These are phyloP conservation scores for Cottus gobio DNA, from an alignment of 2,113 vertebrate species.

Conservation along the genomic window DNA sequence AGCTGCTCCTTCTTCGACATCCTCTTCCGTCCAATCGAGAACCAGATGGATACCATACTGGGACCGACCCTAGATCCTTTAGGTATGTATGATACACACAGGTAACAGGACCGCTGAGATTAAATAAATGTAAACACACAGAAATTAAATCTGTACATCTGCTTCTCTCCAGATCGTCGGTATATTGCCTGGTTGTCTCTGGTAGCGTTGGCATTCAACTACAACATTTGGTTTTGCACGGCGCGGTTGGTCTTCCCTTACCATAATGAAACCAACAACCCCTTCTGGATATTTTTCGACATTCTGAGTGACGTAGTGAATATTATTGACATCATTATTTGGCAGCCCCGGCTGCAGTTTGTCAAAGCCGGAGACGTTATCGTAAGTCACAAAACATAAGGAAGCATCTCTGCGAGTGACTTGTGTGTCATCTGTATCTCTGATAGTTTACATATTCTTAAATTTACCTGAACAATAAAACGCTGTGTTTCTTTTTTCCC, in stretches of 20 bases:
- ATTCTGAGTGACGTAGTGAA: slow-evolving; percentile 85
- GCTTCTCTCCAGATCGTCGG: slow-evolving; percentile 79
- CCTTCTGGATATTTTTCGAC: slow-evolving; percentile 85
- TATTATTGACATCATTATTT: slow-evolving; percentile 84
- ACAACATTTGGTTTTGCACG: slow-evolving; percentile 91
- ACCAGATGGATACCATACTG: slow-evolving; percentile 67
- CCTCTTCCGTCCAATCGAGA: slow-evolving; percentile 78
- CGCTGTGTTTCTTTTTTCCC: not conserved
- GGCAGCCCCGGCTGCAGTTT: slow-evolving; percentile 91
- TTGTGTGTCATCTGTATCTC: not conserved
- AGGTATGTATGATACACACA: slow-evolving; percentile 73
- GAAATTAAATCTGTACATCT: not conserved
- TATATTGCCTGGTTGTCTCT: slow-evolving; percentile 89
- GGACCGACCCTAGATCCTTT: slow-evolving; percentile 86
- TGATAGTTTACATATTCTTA: not conserved
- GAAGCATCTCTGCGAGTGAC: not conserved
- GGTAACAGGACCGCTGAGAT: not conserved
- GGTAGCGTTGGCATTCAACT: slow-evolving; percentile 87
- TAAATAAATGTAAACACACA: not conserved
- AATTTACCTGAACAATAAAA: not conserved
- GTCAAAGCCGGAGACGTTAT: slow-evolving; percentile 90
- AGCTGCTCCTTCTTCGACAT: slow-evolving; percentile 62
- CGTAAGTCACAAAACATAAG: slow-evolving; percentile 75
- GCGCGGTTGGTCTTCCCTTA: slow-evolving; percentile 87
- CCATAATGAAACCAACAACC: slow-evolving; percentile 72